phyloP scores from a whole-genome alignment of 1,140 invertebrate species.

The Muscidifurax raptorellus region DNA sequence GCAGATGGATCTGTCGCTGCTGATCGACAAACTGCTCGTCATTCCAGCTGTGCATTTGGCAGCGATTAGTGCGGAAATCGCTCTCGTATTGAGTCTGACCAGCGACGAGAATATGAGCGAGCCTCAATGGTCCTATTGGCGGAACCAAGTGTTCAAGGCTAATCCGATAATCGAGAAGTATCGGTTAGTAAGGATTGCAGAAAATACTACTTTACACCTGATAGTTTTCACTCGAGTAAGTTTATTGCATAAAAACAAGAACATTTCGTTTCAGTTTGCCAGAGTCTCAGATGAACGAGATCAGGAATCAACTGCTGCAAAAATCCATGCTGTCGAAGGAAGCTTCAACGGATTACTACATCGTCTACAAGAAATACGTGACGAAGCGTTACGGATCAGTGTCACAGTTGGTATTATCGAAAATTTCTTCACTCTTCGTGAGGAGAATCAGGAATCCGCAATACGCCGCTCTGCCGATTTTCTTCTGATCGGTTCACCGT shows the following conservation, averaged over 20 bases:
- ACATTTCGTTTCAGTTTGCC: conserved; percentile 45
- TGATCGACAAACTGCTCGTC: conserved; percentile 53
- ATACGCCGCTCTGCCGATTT: neutral
- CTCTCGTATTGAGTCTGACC: conserved; percentile 45
- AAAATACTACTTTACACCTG: neutral
- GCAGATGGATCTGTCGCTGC: conserved; percentile 61
- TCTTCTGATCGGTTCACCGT: neutral
- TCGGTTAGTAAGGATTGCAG: neutral
- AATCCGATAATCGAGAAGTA: conserved; percentile 25
- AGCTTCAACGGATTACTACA: neutral
- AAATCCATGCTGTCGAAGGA: conserved; percentile 13
- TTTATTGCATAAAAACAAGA: conserved; percentile 15
- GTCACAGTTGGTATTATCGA: conserved; percentile 46
- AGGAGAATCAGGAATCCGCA: neutral
- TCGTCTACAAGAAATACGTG: conserved; percentile 61
- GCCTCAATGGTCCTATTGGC: conserved; percentile 53
- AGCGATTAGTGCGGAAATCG: conserved; percentile 45
- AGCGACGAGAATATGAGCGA: neutral
- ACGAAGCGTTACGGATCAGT: conserved; percentile 51
- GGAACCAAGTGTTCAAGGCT: conserved; percentile 22
- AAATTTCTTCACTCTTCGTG: conserved; percentile 14
- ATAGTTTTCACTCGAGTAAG: neutral
- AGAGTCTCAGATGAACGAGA: conserved; percentile 30
- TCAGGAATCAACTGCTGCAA: conserved; percentile 46
- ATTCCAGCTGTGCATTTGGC: conserved; percentile 47